Percentiles rank a stretch among this genome's conserved stretches.
Evolutionary conservation across 2,113 vertebrate genomes (phyloP).

Genomic region (Pelusios castaneus): DNA sequence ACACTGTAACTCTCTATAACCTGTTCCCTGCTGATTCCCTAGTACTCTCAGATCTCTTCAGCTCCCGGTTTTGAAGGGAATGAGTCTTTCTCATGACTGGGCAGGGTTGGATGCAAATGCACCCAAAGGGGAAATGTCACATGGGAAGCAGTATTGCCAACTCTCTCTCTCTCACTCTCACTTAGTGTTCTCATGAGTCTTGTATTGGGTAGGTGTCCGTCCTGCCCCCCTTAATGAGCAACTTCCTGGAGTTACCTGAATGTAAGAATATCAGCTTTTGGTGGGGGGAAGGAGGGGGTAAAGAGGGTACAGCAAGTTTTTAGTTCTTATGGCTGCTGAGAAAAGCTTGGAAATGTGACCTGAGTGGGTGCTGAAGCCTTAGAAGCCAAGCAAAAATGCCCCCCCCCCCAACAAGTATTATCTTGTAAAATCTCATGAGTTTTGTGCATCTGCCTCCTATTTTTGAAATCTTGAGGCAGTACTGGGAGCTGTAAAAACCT

Average conservation of each 20-base stretch:
- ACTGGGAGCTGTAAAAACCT: neutral
- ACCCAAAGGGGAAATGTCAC: too few relatives aligned
- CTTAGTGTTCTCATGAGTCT: neutral
- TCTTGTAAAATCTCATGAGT: neutral
- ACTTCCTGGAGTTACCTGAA: neutral
- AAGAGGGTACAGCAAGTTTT: neutral
- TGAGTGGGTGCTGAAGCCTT: neutral
- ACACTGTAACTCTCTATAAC: too few relatives aligned
- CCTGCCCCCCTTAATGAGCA: neutral
- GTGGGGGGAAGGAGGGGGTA: too few relatives aligned
- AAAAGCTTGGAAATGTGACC: neutral
- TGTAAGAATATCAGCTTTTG: neutral
- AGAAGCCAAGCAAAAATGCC: neutral
- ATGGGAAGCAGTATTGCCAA: too few relatives aligned
- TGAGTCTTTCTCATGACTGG: too few relatives aligned
- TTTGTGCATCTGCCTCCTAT: too few relatives aligned
- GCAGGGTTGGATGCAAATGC: too few relatives aligned
- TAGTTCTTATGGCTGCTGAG: neutral
- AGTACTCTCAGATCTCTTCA: too few relatives aligned
- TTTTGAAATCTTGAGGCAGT: neutral
- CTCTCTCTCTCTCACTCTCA: too few relatives aligned
- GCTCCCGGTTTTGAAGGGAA: too few relatives aligned
- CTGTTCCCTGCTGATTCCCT: too few relatives aligned
- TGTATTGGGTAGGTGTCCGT: neutral
- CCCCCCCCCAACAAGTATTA: neutral